Evolutionary conservation across 1,140 invertebrate species (phyloP).

Genomic region (Drosophila kepulauana): DNA sequence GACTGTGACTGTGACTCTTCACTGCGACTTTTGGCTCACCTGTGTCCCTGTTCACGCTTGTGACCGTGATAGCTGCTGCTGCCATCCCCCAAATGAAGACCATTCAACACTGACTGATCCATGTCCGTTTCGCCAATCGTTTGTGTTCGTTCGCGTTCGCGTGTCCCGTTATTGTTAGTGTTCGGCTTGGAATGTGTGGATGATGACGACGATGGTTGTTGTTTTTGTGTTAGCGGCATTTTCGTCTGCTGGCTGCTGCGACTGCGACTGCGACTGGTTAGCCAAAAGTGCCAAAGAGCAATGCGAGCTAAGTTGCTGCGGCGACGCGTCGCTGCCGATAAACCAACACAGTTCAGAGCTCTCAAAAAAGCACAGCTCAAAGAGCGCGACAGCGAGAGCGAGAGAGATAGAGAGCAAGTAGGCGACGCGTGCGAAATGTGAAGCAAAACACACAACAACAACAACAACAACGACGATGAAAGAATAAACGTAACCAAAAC

Average conservation of each 20-base stretch:
- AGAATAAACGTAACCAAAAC: no score
- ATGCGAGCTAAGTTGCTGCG: conserved; percentile 59
- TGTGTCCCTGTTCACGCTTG: conserved; percentile 79
- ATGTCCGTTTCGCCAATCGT: conserved; percentile 78
- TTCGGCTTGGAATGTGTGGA: conserved; percentile 25
- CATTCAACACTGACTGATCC: conserved; percentile 79
- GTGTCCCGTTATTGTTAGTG: conserved; percentile 16
- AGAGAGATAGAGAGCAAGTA: neutral
- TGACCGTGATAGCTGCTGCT: conserved; percentile 60
- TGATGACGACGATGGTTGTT: conserved; percentile 30
- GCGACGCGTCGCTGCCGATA: conserved; percentile 58
- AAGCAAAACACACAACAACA: conserved; percentile 3
- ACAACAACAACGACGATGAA: no score
- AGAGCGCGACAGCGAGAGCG: conserved; percentile 3
- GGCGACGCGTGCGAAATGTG: conserved; percentile 16
- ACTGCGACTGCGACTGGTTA: conserved; percentile 42
- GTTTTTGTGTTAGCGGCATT: conserved; percentile 52
- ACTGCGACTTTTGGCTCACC: conserved; percentile 54
- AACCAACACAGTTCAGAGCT: conserved; percentile 33
- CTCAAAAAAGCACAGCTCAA: conserved; percentile 33
- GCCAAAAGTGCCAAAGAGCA: conserved; percentile 60
- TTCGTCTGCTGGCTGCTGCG: conserved; percentile 35
- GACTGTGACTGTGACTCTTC: no score
- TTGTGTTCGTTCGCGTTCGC: conserved; percentile 56
- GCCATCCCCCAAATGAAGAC: conserved; percentile 49